Base-by-base conservation (phyloP, 2,113 vertebrate genomes). In the Centrocercus urophasianus region DNA sequence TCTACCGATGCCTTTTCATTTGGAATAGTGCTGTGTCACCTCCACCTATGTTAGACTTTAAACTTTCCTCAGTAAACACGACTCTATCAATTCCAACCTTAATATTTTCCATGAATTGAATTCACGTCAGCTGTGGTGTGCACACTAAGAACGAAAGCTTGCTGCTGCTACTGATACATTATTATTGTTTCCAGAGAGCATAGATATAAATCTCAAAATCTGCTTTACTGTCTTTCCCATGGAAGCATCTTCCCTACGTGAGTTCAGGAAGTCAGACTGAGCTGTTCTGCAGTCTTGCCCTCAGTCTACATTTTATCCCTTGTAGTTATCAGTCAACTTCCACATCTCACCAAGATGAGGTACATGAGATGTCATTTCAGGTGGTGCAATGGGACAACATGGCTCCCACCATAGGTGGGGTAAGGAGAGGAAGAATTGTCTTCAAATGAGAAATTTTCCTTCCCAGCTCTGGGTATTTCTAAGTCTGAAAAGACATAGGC, bases 241-340 rank as follows among this genome's bases (percentile, higher is more conserved):
- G 22, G 47, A 77, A 65, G 17, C 28, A 66, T 30, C 20, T 80
- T 76, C 5, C 14, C 25, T 8, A 2, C 2, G 36, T 21, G 24
- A 0, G 0, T 71, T 54, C 34, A 48, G 22, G 15, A 73, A 70
- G 6, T 5, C 30, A 16, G 42, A 5, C 15, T 73, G 40, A 5
- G 5, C 45, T n/a, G 30, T 54, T 56, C 56, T n/a, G 7, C 73
- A 86, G 61, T 6, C 13, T 78, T 69, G 38, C 9, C 25, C 11
- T 81, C n/a, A 63, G 8, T 34, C 61, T 74, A 12, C 52, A 59
- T 69, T 76, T 89, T 45, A 16, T 64, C 27, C 27, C 20, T 92
- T 89, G 60, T 63, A 65, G 34, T 65, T 70, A 79, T 66, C 48
- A 71, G 10, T 12, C 52, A 30, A 5, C 38, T 54, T 4, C 4